Conservation (phyloP, 2,113 vertebrate genomes). For the Oryzias celebensis region DNA sequence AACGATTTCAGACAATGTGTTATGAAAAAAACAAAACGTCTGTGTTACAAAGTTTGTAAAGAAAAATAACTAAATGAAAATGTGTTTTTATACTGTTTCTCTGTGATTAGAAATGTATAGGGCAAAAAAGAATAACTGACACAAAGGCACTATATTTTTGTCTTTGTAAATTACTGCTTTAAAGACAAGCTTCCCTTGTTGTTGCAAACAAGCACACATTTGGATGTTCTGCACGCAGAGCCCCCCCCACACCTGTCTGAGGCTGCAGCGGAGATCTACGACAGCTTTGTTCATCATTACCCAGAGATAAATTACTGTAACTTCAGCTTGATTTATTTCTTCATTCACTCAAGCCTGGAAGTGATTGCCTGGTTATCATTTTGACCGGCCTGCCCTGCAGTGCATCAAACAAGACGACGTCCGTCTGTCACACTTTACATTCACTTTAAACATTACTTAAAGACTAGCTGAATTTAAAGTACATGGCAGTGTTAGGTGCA, state of each 20-base stretch:
- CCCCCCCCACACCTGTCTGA: slow-evolving; percentile 27
- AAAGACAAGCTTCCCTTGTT: slow-evolving; percentile 29
- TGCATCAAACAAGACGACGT: slow-evolving; percentile 74
- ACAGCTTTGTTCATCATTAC: slow-evolving; percentile 48
- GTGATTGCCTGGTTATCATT: slow-evolving; percentile 77
- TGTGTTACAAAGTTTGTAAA: slow-evolving; percentile 34
- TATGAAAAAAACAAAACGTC: slow-evolving; percentile 9
- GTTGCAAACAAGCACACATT: slow-evolving; percentile 31
- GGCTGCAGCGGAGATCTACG: slow-evolving; percentile 68
- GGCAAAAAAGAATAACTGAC: slow-evolving; percentile 45
- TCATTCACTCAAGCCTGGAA: slow-evolving; percentile 61
- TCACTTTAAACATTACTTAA: slow-evolving; percentile 26
- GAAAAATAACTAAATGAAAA: slow-evolving; percentile 55
- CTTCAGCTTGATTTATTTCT: slow-evolving; percentile 72
- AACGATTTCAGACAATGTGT: slow-evolving; percentile 29
- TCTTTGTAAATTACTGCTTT: slow-evolving; percentile 57
- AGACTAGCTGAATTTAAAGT: slow-evolving; percentile 26
- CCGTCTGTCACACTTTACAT: slow-evolving; percentile 6
- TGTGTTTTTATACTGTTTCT: slow-evolving; percentile 53
- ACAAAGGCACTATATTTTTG: slow-evolving; percentile 78
- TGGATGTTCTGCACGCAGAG: slow-evolving; percentile 17
- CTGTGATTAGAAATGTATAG: slow-evolving; percentile 45
- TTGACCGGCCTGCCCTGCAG: slow-evolving; percentile 79
- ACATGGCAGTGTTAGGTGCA: slow-evolving; percentile 15
- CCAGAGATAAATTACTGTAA: slow-evolving; percentile 84